These are phyloP conservation scores for Athene noctua DNA, from an alignment of 2,113 vertebrate genomes.

Conservation along the genomic window DNA sequence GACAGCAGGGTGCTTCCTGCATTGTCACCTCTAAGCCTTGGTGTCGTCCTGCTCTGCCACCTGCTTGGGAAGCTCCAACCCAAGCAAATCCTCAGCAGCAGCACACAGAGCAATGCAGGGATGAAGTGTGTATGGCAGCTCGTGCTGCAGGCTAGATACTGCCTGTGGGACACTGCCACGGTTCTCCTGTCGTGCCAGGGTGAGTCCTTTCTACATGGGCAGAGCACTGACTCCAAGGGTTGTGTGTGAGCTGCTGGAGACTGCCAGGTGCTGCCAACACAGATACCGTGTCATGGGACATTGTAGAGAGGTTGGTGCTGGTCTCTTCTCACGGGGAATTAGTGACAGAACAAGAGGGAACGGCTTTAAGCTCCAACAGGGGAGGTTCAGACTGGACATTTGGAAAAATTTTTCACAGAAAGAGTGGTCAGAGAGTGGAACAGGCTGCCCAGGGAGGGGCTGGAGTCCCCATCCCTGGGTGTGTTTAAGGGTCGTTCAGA, in stretches of 20 bases:
- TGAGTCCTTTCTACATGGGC: not conserved
- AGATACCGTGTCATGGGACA: not conserved
- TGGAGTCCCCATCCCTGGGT: too few species aligned
- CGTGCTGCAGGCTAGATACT: accelerated
- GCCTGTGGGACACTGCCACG: not conserved
- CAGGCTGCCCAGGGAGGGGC: too few species aligned
- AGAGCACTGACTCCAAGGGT: accelerated
- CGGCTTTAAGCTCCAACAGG: too few species aligned
- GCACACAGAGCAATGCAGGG: accelerated
- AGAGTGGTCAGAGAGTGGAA: too few species aligned
- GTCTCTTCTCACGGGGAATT: too few species aligned
- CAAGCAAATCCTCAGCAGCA: not conserved
- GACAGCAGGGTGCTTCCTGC: not conserved
- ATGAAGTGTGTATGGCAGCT: not conserved
- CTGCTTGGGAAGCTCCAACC: not conserved
- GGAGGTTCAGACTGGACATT: too few species aligned
- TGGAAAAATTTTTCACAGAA: too few species aligned
- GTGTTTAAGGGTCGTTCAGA: too few species aligned
- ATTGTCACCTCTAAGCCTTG: not conserved
- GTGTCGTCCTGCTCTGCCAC: not conserved
- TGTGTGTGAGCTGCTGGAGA: not conserved
- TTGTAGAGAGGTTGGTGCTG: too few species aligned
- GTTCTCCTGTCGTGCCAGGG: not conserved
- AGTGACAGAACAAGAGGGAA: too few species aligned
- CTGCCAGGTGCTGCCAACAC: not conserved